Conservation (phyloP, 2,113 vertebrate genomes). For the Daubentonia madagascariensis region DNA sequence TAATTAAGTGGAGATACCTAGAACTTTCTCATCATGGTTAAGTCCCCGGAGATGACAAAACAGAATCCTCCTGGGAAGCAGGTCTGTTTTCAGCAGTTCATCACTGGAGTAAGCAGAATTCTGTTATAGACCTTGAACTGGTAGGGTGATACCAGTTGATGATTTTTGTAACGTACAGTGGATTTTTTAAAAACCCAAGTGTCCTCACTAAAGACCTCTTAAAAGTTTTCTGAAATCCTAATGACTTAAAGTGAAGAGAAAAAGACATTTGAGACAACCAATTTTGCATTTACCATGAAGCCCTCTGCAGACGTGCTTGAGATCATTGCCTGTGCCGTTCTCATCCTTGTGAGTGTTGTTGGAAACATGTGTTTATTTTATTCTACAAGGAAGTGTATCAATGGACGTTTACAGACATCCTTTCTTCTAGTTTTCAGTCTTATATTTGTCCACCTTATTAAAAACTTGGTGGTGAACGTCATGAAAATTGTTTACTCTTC, state of each 20-base stretch:
- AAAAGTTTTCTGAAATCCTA: neutral
- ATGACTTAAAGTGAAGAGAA: neutral
- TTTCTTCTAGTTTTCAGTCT: constrained; percentile 79
- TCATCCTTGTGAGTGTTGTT: constrained; percentile 69
- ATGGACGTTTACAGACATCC: constrained; percentile 68
- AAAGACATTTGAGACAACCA: neutral
- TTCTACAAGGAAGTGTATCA: constrained; percentile 68
- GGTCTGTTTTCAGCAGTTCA: constrained; percentile 52
- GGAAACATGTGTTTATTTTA: constrained; percentile 75
- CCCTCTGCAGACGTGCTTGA: constrained; percentile 56
- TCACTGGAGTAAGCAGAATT: neutral
- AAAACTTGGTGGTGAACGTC: constrained; percentile 74
- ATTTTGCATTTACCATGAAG: constrained; percentile 50
- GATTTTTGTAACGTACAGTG: neutral
- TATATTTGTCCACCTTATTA: constrained; percentile 68
- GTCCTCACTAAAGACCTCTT: neutral
- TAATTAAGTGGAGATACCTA: constrained; percentile 62
- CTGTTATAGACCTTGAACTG: constrained; percentile 19
- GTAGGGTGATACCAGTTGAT: neutral
- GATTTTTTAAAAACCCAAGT: neutral
- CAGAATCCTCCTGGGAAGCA: neutral
- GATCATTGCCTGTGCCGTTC: constrained; percentile 21
- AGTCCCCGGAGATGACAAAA: constrained; percentile 38
- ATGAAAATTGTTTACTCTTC: constrained; percentile 75
- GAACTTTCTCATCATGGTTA: constrained; percentile 10